Evolutionary conservation across 30 jellyfish, hydroid and myxozoan genomes (phyloP).

Genomic region (Nemopilema nomurai): DNA sequence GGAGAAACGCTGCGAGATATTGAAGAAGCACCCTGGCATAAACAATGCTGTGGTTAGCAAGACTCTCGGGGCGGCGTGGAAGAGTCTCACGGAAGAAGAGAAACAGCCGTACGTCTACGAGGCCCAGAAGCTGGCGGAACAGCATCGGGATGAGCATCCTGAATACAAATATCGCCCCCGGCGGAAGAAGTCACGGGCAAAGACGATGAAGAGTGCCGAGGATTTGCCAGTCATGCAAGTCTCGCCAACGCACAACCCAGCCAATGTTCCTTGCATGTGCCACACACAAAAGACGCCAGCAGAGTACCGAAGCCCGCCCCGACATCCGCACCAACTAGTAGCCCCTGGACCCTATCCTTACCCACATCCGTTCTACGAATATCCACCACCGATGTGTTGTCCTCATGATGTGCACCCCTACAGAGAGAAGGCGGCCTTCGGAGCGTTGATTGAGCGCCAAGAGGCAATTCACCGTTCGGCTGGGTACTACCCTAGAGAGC

Average conservation of each 20-base stretch:
- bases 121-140: constrained; percentile 74
- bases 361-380: constrained; percentile 21
- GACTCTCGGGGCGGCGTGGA: constrained; percentile 83
- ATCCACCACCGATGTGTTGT: constrained; percentile 40
- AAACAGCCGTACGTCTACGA: constrained; percentile 75
- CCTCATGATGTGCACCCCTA: constrained; percentile 20
- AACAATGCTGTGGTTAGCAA: constrained; percentile 77
- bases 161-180: constrained; percentile 76
- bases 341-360: constrained; percentile 14
- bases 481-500: constrained; percentile 25
- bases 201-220: constrained; percentile 23
- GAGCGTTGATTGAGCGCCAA: constrained; percentile 50
- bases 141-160: constrained; percentile 72
- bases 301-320: constrained; percentile 21
- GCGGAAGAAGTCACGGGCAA: constrained; percentile 57
- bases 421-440: constrained; percentile 28
- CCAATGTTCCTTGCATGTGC: constrained; percentile 61
- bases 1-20: constrained; percentile 70
- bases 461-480: constrained; percentile 18
- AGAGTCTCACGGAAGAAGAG: constrained; percentile 71
- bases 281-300: constrained; percentile 27
- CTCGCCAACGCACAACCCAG: constrained; percentile 15
- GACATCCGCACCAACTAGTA: constrained; percentile 4
- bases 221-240: constrained; percentile 13
- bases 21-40: constrained; percentile 72